Base-by-base conservation (phyloP, 1,140 invertebrate genomes). In the Ditylenchus dipsaci region DNA sequence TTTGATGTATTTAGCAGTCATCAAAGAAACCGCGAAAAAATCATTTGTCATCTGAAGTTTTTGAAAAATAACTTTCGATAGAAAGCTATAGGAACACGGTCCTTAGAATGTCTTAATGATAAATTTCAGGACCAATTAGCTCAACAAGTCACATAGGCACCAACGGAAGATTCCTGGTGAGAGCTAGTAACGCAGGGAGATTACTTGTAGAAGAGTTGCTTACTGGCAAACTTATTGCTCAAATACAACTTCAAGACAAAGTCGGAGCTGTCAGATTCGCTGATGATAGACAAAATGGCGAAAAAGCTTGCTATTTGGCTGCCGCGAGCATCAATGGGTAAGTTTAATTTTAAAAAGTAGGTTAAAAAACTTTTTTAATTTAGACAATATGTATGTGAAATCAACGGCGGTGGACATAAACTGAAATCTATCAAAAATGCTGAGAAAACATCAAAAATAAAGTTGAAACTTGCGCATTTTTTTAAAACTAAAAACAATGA, bases 361-460 rank as follows among this genome's bases (percentile, higher is more conserved):
- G n/a, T 53, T 26, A 53, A 53, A 53, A 53, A 19, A 17, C 23
- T 53, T 53, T 53, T 3, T 17, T 5, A 53, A 53, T 26, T 53
- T 53, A 53, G 49, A 53, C 49, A 53, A 53, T 53, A 53, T 53
- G n/a, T 53, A 8, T 53, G 49, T 38, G 33, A 38, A 38, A 38
- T 38, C 33, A 38, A 38, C 3, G 11, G 11, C 11, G 33, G 3
- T 38, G 33, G 33, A 38, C 33, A 38, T 38, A 38, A 11, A 38
- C 3, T 38, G 3, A 11, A 38, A 38, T 5, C 33, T 38, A 38
- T 38, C 11, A 11, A 11, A 3, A 38, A 38, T 11, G 11, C 11
- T 38, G 33, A 38, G 33, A 38, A 38, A 38, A 38, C 33, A 11
- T 5, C 33, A 38, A 38, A 38, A 38, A 3, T 38, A 5, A 38